A percentile compares a stretch with the other conserved stretches of the same genome.
Conservation (phyloP, 2,797 vertebrate species). For the Macropus fuliginosus region DNA sequence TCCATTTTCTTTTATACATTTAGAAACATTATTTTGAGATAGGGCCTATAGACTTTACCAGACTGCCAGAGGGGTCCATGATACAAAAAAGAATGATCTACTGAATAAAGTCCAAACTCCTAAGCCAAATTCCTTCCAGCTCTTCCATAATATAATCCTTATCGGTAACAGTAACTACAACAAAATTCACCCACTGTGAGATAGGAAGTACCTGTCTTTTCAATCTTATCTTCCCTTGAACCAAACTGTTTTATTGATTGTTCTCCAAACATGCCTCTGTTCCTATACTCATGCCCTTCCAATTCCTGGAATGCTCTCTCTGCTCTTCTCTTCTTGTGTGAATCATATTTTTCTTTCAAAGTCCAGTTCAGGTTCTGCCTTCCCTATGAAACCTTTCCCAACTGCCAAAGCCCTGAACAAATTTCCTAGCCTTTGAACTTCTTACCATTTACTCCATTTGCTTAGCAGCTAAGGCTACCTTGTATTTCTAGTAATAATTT, state of each 20-base stretch:
- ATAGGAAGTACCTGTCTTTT: neutral
- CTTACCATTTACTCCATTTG: neutral
- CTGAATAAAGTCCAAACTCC: neutral
- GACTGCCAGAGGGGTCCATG: neutral
- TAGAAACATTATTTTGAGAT: neutral
- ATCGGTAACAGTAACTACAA: neutral
- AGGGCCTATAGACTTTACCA: neutral
- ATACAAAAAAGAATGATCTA: neutral
- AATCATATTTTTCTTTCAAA: neutral
- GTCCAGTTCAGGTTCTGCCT: neutral
- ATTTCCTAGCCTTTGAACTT: neutral
- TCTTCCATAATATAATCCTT: neutral
- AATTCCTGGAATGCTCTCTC: neutral
- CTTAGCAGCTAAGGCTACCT: neutral
- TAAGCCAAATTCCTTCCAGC: neutral
- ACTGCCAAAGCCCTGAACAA: neutral
- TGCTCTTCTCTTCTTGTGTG: neutral
- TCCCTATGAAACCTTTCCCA: too few relatives aligned
- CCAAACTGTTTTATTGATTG: neutral
- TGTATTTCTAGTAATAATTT: neutral
- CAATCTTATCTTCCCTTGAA: neutral
- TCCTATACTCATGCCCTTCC: neutral
- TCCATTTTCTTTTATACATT: neutral
- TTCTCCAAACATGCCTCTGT: neutral
- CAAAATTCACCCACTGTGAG: neutral